phyloP scores from a whole-genome alignment of 2,888 invertebrate species.

The Seladonia tumulorum region DNA sequence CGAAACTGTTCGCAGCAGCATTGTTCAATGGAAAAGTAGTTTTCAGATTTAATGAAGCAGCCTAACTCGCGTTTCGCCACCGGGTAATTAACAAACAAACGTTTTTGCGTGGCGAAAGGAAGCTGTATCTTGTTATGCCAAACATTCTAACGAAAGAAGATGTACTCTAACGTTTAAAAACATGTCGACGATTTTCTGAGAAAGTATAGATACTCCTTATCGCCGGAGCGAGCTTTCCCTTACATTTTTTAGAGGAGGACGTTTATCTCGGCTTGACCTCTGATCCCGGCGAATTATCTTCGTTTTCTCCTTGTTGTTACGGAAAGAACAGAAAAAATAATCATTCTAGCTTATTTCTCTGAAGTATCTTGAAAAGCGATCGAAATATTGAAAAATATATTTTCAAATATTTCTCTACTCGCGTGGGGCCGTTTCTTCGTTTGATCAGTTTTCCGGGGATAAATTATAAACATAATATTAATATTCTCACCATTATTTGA shows the following conservation, averaged over 20 bases:
- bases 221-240: neutral
- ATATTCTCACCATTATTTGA: conserved; percentile 31
- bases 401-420: neutral
- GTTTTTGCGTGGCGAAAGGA: neutral
- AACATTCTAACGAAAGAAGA: conserved; percentile 4
- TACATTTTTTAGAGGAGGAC: neutral
- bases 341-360: conserved; percentile 1
- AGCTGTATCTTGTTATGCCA: neutral
- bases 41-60: neutral
- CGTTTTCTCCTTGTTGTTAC: neutral
- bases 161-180: neutral
- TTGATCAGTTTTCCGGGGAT: neutral
- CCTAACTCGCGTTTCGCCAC: neutral
- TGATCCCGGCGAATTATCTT: conserved; percentile 42
- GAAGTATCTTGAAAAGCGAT: neutral
- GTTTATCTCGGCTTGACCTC: conserved; percentile 39
- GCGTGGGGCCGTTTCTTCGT: neutral
- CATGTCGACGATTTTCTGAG: neutral
- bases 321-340: conserved; percentile 7
- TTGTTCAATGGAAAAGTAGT: too few species aligned
- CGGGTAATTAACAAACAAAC: neutral
- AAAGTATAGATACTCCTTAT: neutral
- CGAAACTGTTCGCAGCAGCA: neutral
- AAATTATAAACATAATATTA: neutral
- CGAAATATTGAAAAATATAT: neutral